These are phyloP conservation scores for Venustoraphidia nigricollis DNA, from an alignment of 2,888 invertebrate species.

Conservation along the genomic window DNA sequence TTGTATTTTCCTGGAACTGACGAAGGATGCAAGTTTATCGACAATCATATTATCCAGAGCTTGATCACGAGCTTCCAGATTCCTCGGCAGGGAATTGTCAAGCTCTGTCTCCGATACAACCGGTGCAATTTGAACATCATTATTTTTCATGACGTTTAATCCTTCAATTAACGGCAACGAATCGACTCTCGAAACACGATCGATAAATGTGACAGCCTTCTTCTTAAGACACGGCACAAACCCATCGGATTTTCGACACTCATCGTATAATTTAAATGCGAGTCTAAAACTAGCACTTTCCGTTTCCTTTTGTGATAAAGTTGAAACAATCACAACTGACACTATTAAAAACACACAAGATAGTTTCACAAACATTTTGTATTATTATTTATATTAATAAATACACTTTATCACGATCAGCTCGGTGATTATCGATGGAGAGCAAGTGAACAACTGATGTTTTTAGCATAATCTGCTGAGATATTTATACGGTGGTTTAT, in stretches of 20 bases:
- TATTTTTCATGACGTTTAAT: constrained; percentile 44
- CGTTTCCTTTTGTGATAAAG: constrained; percentile 20
- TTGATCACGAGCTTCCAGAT: constrained; percentile 47
- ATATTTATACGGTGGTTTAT: constrained; percentile 1
- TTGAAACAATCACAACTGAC: constrained; percentile 16
- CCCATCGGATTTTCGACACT: constrained; percentile 50
- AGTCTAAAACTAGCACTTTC: constrained; percentile 47
- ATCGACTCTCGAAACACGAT: constrained; percentile 57
- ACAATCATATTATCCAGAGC: constrained; percentile 51
- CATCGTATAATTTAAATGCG: constrained; percentile 57
- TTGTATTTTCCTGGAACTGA: constrained; percentile 61
- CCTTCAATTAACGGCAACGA: constrained; percentile 46
- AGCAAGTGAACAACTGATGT: too few relatives aligned
- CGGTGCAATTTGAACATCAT: constrained; percentile 20
- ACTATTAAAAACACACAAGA: constrained; percentile 23
- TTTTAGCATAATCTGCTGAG: constrained; percentile 4
- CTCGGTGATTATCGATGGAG: too few relatives aligned
- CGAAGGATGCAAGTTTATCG: constrained; percentile 52
- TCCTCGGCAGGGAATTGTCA: constrained; percentile 51
- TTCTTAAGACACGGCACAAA: constrained; percentile 64
- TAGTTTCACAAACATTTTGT: constrained; percentile 14
- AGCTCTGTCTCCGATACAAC: constrained; percentile 49
- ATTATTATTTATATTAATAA: constrained; percentile 5
- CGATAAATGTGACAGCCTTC: constrained; percentile 65
- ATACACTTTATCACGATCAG: too few relatives aligned